Conservation (phyloP, 2,113 vertebrate genomes). For the Regulus satrapa region DNA sequence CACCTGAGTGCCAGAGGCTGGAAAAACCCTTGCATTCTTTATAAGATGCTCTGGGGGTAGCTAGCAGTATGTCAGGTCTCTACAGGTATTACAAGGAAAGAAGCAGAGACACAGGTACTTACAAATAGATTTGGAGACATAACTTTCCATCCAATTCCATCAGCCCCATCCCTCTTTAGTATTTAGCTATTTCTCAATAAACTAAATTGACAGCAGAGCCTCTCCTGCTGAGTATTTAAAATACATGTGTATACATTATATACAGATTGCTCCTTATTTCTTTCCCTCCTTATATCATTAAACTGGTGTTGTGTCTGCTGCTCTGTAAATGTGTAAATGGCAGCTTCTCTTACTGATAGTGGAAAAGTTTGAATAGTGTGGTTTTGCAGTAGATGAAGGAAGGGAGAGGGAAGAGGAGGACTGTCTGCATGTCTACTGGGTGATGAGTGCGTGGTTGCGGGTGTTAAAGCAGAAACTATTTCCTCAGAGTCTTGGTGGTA, state of each 20-base stretch:
- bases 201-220: neutral
- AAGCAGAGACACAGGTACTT: slow-evolving; percentile 12
- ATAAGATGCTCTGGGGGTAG: neutral
- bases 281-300: slow-evolving; percentile 13
- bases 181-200: slow-evolving; percentile 35
- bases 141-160: neutral
- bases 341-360: slow-evolving; percentile 33
- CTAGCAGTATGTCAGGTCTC: neutral
- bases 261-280: neutral
- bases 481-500: slow-evolving; percentile 21
- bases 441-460: slow-evolving; percentile 36
- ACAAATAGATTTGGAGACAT: slow-evolving; percentile 12
- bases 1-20: neutral
- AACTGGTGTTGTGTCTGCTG: slow-evolving; percentile 46
- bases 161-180: neutral
- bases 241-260: neutral
- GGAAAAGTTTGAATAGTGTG: slow-evolving; percentile 13
- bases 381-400: neutral
- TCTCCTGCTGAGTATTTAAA: slow-evolving; percentile 3
- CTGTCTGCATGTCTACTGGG: slow-evolving; percentile 11
- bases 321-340: slow-evolving; percentile 53
- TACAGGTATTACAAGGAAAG: neutral
- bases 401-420: neutral
- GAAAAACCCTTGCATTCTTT: slow-evolving; percentile 12
- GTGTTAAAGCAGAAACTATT: slow-evolving; percentile 55